Percentiles rank a stretch among this genome's conserved stretches.
Conservation (phyloP, 1,140 invertebrate genomes). For the Platyscapa corneri region DNA sequence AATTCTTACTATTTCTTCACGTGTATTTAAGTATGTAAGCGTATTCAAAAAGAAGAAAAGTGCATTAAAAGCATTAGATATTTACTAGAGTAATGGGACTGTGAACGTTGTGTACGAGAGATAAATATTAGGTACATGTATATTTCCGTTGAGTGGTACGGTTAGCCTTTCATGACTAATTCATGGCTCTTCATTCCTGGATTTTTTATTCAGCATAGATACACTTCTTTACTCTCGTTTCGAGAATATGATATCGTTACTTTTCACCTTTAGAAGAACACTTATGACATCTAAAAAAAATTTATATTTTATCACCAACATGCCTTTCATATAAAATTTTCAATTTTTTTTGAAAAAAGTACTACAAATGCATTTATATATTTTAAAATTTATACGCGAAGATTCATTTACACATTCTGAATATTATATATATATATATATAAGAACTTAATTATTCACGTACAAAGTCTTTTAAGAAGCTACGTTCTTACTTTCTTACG, state of each 20-base stretch:
- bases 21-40: background rate
- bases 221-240: background rate
- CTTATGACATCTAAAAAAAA: too few relatives aligned
- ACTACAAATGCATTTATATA: background rate
- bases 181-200: conserved; percentile 10
- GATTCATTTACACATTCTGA: too few relatives aligned
- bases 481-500: background rate
- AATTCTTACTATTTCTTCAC: background rate
- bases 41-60: conserved; percentile 19
- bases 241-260: background rate
- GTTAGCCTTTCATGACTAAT: conserved; percentile 12
- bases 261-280: background rate
- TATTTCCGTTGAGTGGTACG: background rate
- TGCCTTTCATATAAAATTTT: background rate
- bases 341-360: background rate
- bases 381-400: too few relatives aligned
- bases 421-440: too few relatives aligned
- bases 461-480: background rate
- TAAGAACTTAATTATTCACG: too few relatives aligned
- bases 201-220: background rate
- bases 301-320: background rate
- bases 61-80: conserved; percentile 39
- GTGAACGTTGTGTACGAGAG: background rate
- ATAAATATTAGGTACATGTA: background rate
- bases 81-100: conserved; percentile 6